Base-by-base conservation (phyloP, 2,113 vertebrate genomes). In the Rallus limicola region DNA sequence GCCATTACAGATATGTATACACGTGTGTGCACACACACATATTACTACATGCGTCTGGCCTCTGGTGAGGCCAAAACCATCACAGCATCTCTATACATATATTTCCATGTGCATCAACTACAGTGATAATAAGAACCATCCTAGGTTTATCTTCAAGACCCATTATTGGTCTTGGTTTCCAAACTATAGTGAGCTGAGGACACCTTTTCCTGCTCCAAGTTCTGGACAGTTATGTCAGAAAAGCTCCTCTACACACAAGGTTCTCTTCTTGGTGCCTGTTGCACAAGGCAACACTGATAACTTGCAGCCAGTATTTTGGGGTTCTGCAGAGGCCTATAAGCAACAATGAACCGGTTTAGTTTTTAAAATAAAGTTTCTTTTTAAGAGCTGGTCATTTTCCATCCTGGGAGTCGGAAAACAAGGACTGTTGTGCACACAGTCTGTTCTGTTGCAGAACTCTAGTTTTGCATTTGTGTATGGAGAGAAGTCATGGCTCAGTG, bases 381-480 rank as follows among this genome's bases (percentile, higher is more conserved):
- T 82, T 31, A 42, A 20, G n/a, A 78, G 14, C 19, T 26, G 31
- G 3, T n/a, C 17, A 33, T 65, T 28, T 38, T 18, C 13, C 56
- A 9, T 52, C 12, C 55, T 68, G 9, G 20, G 11, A 36, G 29
- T 55, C 55, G 18, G 11, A 81, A 72, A 63, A 14, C 26, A 52
- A 71, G 23, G 21, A 59, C 18, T 79, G 23, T 19, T 3, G 0
- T 20, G 26, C 9, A 46, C 3, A 0, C 6, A 59, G 3, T 18
- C 60, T 83, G 53, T 46, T 78, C 44, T 72, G 15, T 52, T 64
- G 29, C 7, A 74, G 50, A 74, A 53, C 13, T 74, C 23, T 40
- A 36, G 5, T 20, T 77, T 50, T 86, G 7, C 13, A 19, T n/a
- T 53, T 82, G 17, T 33, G 23, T 75, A 24, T 10, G 23, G n/a